Percentiles rank a stretch among this genome's conserved stretches.
These are phyloP conservation scores for Eubucco bourcierii DNA, from an alignment of 2,113 vertebrate species.

Conservation along the genomic window DNA sequence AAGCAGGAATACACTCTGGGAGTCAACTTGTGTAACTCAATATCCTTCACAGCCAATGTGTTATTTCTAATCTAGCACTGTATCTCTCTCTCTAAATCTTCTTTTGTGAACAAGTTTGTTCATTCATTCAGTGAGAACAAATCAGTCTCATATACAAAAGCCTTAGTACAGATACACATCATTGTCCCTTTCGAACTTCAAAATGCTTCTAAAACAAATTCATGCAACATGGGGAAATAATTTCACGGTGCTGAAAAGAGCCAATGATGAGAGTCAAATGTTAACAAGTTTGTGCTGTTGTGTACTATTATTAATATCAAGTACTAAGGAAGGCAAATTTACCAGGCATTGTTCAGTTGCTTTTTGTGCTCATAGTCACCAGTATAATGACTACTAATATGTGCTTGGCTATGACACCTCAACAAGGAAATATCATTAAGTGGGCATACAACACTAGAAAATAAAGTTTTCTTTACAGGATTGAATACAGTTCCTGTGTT, in stretches of 20 bases:
- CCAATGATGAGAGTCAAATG: neutral
- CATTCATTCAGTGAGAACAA: neutral
- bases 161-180: neutral
- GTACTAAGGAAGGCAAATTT: neutral
- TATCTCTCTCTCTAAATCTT: neutral
- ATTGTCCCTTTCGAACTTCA: neutral
- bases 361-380: neutral
- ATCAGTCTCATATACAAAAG: neutral
- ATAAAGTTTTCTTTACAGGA: neutral
- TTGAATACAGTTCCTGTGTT: neutral
- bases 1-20: neutral
- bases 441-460: neutral
- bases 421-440: neutral
- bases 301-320: neutral
- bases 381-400: neutral
- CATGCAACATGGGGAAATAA: neutral
- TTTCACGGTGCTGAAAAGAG: neutral
- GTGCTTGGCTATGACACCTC: neutral
- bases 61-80: conserved; percentile 6
- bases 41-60: neutral
- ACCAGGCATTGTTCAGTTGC: neutral
- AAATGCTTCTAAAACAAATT: neutral
- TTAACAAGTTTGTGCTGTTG: neutral
- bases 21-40: conserved; percentile 7
- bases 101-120: neutral